Evolutionary conservation across 2,113 vertebrate species (phyloP), one percentile per base, ranked within the genome.

Genomic region (Python bivittatus): DNA sequence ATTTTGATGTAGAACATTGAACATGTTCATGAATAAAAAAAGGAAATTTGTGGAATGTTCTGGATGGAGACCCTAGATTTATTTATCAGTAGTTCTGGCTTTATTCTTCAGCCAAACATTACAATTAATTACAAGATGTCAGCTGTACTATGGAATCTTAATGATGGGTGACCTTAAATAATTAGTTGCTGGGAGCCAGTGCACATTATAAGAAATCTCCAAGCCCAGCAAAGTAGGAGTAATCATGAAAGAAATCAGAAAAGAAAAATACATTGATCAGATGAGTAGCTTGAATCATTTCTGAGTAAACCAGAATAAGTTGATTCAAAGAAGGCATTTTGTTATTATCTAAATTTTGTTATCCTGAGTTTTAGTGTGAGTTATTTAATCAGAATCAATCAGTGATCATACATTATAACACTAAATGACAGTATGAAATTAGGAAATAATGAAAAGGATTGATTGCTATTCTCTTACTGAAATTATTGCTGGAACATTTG

Each of bases 1-100:
- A 17, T 7, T 58, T 94, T 61, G 68, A 54, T 68, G 5, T 83
- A 88, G 88, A 29, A 90, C 61, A 90, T 60, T 84, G 95, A 27
- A 89, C 87, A 15, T 93, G 90, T 94, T 89, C 0, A 61, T 94
- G 93, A 92, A 92, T 95, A 95, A 95, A 79, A 23, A 90, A 61
- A 0, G 5, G 53, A 92, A 29, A 0, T 15, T 84, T 92, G 91
- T 58, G 38, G 0, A 0, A 52, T 95, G 53, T 90, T 92, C 29
- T 91, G 88, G 64, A 12, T 27, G 13, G n/a, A 84, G 92, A 91
- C 53, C 3, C 5, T 91, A 33, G 4, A 88, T 92, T 91, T 84
- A 38, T n/a, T 88, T 91, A 61, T 1, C 3, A 86, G 0, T 44
- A 33, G 85, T 92, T 84, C 58, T 44, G 58, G 38, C 56, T 86